These are phyloP conservation scores for Hirtodrosophila confusa DNA, from an alignment of 2,888 invertebrate genomes.

Conservation along the genomic window DNA sequence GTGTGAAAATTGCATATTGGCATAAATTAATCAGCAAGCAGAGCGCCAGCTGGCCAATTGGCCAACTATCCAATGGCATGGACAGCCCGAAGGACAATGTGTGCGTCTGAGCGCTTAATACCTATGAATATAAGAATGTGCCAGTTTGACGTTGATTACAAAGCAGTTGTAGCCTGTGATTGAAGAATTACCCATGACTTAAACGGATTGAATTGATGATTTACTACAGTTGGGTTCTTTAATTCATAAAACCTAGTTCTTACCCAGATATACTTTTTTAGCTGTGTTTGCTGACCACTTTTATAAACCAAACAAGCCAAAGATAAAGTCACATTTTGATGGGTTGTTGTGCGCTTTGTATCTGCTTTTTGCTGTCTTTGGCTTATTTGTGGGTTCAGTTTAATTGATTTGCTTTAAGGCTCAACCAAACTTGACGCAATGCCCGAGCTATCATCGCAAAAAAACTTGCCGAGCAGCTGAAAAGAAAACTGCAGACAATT, in stretches of 20 bases:
- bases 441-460: slow-evolving; percentile 19
- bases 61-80: slow-evolving; percentile 43
- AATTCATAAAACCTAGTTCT: neutral
- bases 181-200: slow-evolving; percentile 29
- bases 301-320: slow-evolving; percentile 15
- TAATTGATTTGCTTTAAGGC: slow-evolving; percentile 75
- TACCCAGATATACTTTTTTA: neutral
- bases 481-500: slow-evolving; percentile 75
- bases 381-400: slow-evolving; percentile 56
- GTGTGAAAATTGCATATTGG: slow-evolving; percentile 77
- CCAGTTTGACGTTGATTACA: slow-evolving; percentile 18
- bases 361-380: slow-evolving; percentile 24
- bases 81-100: slow-evolving; percentile 15
- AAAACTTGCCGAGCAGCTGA: slow-evolving; percentile 38
- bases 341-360: slow-evolving; percentile 16
- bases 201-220: slow-evolving; percentile 19
- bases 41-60: slow-evolving; percentile 48
- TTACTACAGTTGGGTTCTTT: neutral
- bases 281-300: neutral
- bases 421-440: slow-evolving; percentile 44
- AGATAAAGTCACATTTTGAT: slow-evolving; percentile 26
- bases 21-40: slow-evolving; percentile 72
- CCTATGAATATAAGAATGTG: slow-evolving; percentile 34
- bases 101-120: slow-evolving; percentile 30
- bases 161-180: neutral